Evolutionary conservation across 2,113 vertebrate species (phyloP), one percentile per base, ranked within the genome.

Genomic region (Peromyscus leucopus): DNA sequence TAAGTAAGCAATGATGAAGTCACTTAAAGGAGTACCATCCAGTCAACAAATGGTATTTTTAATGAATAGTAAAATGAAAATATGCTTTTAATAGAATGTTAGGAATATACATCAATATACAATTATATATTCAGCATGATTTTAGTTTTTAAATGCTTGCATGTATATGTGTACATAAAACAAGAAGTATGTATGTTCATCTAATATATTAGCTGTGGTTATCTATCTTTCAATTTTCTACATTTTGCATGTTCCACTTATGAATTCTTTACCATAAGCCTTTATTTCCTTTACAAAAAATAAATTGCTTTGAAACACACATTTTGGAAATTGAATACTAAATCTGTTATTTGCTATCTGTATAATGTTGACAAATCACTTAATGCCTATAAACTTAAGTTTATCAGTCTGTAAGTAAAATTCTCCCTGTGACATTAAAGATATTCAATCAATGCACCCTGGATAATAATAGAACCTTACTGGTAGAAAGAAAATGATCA

Each of bases 371-470:
- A 1, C 17, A 93, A 71, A 91, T 83, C 90, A 74, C 21, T 93
- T 84, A 87, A 82, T 82, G 28, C 15, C 12, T 96, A 17, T 31
- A 90, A 93, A 63, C 19, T 82, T 89, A 55, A 94, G 7, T 67
- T 65, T 89, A 33, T 74, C 21, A 87, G 67, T 82, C 33, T 91
- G 0, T 82, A 82, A 74, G 76, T 87, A 7, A 28, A 74, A 72
- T 97, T 57, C 0, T 24, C 72, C 55, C 39, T 31, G 10, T 48
- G 76, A 65, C 5, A 51, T 63, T 33, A 42, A 79, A 26, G 55
- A 3, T 15, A 86, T 94, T 92, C 21, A 95, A 79, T 59, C 69
- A 84, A 89, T 69, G n/a, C 28, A 67, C 42, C 4, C 51, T 89
- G 61, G 48, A 69, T 51, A 89, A 89, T 80, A 85, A 83, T 55